Base-by-base conservation (phyloP, 2,797 vertebrate species). In the Ambastaia sidthimunki region DNA sequence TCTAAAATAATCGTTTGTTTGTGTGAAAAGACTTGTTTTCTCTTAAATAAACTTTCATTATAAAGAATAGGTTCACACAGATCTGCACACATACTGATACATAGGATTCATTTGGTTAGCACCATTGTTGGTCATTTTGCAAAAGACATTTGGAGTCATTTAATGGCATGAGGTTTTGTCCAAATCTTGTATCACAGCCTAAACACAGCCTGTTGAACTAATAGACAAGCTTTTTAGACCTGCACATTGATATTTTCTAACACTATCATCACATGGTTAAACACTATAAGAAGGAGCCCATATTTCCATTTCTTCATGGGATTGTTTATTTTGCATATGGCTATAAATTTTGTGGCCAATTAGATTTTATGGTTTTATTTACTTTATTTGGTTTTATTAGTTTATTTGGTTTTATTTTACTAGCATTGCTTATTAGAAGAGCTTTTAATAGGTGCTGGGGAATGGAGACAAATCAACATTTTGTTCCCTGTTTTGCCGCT, bases 101-200 rank as follows among this genome's bases (percentile, higher is more conserved):
- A 55, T 55, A 4, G 18, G 18, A 7, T 55, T 55, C 52, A 55
- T 0, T 19, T 55, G 52, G 7, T 15, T 48, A 55, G n/a, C 18
- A 21, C 16, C n/a, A 7, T 9, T 55, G 52, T 18, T 19, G 9
- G 7, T 7, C n/a, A 50, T 75, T 50, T 74, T 34, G 11, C 4
- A 18, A n/a, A n/a, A n/a, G 7, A 44, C 41, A 44, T 44, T 25
- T n/a, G 44, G n/a, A n/a, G n/a, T 37, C 12, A 55, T 55, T 41
- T 72, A 13, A 59, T 72, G 71, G 11, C 31, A 44, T 23, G 19
- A 59, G 60, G 41, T 74, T 63, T 74, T 62, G 44, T 66, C 47
- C 74, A 66, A 67, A 41, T 68, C 19, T 76, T 75, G 34, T 76
- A n/a, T n/a, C n/a, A n/a, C n/a, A n/a, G 74, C 67, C 28, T 44